Evolutionary conservation across 2,797 vertebrate genomes (phyloP).

Genomic region (Knipowitschia caucasica): DNA sequence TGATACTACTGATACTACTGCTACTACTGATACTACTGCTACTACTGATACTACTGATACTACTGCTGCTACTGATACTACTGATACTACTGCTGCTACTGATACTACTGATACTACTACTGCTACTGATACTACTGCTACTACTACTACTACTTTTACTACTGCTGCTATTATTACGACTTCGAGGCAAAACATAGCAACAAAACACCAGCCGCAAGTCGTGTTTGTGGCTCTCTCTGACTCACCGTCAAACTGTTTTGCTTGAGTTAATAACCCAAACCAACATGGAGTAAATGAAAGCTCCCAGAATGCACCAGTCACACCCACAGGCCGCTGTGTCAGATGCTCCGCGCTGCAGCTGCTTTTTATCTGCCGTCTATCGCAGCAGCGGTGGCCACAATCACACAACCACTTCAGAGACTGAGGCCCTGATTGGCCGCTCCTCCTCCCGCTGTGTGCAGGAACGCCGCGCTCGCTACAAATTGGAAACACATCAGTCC

Average conservation of each 20-base stretch:
- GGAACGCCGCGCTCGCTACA: slow-evolving; percentile 27
- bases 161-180: too few relatives aligned
- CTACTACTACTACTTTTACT: too few relatives aligned
- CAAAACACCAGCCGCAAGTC: background rate
- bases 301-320: background rate
- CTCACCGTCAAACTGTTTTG: background rate
- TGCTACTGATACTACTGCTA: too few relatives aligned
- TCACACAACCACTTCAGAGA: slow-evolving; percentile 54
- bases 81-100: too few relatives aligned
- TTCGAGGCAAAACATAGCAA: background rate
- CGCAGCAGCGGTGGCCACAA: slow-evolving; percentile 1
- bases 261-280: background rate
- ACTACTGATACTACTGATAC: too few relatives aligned
- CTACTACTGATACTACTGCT: too few relatives aligned
- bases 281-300: background rate
- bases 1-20: too few relatives aligned
- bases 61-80: too few relatives aligned
- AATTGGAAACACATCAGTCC: slow-evolving; percentile 28
- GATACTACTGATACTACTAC: too few relatives aligned
- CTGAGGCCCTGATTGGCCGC: slow-evolving; percentile 44
- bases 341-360: slow-evolving; percentile 15
- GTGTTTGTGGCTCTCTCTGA: background rate
- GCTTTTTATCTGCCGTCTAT: slow-evolving; percentile 3
- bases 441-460: slow-evolving; percentile 35
- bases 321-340: background rate